Evolutionary conservation across 2,888 invertebrate genomes (phyloP), one percentile per base, ranked within the genome.

Genomic region (Polymixis flavicincta): DNA sequence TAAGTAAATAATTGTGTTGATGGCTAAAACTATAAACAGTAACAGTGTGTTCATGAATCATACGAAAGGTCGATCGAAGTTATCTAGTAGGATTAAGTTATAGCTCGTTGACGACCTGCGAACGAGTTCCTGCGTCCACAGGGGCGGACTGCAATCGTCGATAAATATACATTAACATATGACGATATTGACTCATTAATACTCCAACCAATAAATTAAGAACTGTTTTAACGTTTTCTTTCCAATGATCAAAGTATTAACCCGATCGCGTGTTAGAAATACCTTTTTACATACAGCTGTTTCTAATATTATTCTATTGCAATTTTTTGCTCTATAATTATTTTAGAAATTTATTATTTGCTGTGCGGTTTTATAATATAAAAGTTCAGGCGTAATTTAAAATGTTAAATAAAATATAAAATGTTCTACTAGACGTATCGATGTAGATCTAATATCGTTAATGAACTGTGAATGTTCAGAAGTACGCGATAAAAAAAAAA

Each of bases 71-170:
- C 85, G 74, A 63, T 66, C 64, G 75, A 83, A 86, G 81, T 80
- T 88, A 84, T 85, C 86, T 88, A 82, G 80, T 82, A 87, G 92
- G 92, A 94, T 94, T 93, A 93, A 92, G 91, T 91, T 93, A 92
- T 93, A 92, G 91, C 89, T 92, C 89, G 91, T 93, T 92, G 94
- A 94, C 93, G 93, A 93, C 89, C 92, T 89, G 89, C 91, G 90
- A 93, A 93, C 92, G 90, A 90, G 91, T 92, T 92, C 87, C 88
- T 90, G 87, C 87, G 88, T 85, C 85, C 61, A 85, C 92, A 93
- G 95, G 89, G 89, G 76, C 89, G 94, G 83, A 93, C 84, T 93
- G 59, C 72, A 72, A 65, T 72, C 59, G 42, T 52, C 57, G 45
- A 85, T 82, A 74, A 74, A 75, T 76, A 69, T 52, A 78, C 77